phyloP scores from a whole-genome alignment of 1,140 invertebrate species.

The Caenorhabditis briggsae region DNA sequence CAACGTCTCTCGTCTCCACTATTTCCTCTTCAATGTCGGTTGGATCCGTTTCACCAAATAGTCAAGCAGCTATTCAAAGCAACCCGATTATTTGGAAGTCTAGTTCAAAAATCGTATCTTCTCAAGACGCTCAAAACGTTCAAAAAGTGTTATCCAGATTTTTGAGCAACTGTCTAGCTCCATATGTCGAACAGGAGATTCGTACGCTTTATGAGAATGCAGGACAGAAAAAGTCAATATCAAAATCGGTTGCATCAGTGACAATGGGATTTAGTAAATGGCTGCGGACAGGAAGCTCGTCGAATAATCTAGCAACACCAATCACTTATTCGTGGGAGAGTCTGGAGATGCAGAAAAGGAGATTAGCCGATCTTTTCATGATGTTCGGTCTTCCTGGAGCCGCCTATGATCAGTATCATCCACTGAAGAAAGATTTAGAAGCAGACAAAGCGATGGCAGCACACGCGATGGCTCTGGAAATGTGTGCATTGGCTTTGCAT shows the following conservation, averaged over 20 bases:
- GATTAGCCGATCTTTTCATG: constrained; percentile 93
- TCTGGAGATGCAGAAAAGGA: constrained; percentile 90
- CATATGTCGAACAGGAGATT: constrained; percentile 17
- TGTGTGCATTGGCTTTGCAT: constrained; percentile 68
- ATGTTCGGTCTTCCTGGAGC: constrained; percentile 93
- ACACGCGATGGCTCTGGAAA: constrained; percentile 76
- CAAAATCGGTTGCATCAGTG: not conserved
- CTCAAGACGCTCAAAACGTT: not conserved
- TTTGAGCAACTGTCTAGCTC: not conserved
- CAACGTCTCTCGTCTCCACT: constrained; percentile 2
- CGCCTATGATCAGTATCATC: constrained; percentile 93
- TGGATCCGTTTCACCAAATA: constrained; percentile 30
- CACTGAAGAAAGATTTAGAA: constrained; percentile 94
- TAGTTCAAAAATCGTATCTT: not conserved
- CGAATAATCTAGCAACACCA: not conserved
- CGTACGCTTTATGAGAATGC: not conserved
- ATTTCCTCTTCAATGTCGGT: constrained; percentile 11
- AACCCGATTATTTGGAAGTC: not conserved
- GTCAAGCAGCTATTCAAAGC: not conserved
- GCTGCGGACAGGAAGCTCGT: constrained; percentile 8
- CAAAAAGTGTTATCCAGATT: not conserved
- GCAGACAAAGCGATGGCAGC: constrained; percentile 96
- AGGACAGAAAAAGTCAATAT: not conserved
- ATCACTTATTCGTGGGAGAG: constrained; percentile 83
- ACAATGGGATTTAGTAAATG: constrained; percentile 21